Evolutionary conservation across 2,797 vertebrate species (phyloP).

Genomic region (Characodon lateralis): DNA sequence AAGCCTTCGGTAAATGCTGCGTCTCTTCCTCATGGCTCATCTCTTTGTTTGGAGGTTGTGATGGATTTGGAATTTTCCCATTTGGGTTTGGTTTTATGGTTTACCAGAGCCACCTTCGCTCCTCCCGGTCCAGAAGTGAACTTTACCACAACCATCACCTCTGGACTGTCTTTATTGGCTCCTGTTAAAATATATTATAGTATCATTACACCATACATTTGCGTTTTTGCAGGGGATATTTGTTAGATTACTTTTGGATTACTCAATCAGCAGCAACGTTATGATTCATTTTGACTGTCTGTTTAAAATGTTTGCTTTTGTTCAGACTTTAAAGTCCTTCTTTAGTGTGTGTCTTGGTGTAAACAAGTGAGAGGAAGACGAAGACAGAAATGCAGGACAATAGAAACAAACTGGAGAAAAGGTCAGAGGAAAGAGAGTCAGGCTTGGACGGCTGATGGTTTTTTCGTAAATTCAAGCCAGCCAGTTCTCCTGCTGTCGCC

Average conservation of each 20-base stretch:
- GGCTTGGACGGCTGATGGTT: neutral
- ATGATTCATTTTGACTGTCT: neutral
- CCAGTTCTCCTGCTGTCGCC: neutral
- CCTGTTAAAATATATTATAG: neutral
- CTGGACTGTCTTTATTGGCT: neutral
- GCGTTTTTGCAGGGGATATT: neutral
- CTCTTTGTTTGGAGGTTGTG: neutral
- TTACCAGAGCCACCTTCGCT: neutral
- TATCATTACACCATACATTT: neutral
- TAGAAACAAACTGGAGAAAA: neutral
- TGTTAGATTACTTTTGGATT: neutral
- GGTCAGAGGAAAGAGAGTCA: neutral
- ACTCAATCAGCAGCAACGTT: constrained; percentile 5
- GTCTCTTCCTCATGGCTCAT: neutral
- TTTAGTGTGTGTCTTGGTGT: neutral
- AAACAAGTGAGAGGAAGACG: constrained; percentile 13
- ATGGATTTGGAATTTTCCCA: constrained; percentile 9
- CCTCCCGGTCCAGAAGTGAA: constrained; percentile 8
- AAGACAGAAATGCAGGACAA: constrained; percentile 1
- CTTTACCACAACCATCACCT: constrained; percentile 4
- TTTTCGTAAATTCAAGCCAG: neutral
- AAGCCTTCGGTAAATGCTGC: neutral
- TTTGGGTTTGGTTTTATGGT: constrained; percentile 1
- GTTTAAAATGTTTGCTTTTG: neutral
- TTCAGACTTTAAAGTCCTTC: constrained; percentile 4